Base-by-base conservation (phyloP, 2,888 invertebrate species). In the Spodoptera exigua region DNA sequence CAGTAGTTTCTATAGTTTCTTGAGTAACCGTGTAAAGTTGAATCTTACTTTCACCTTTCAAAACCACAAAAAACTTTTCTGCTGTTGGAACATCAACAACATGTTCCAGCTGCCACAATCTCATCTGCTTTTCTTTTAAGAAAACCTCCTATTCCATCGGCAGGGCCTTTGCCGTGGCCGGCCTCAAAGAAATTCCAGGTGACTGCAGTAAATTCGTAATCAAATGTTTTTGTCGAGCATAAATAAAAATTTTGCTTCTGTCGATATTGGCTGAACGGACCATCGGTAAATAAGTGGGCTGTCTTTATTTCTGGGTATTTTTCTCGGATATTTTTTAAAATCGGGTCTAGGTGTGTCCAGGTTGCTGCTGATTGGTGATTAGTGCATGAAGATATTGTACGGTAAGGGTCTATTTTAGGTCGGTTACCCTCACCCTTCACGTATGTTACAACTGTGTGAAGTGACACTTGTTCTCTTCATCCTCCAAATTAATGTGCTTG, bases 111-210 rank as follows among this genome's bases (percentile, higher is more conserved):
- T 11, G 36, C 36, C 12, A 36, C 12, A 1, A 11, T 9, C 13
- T 9, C 11, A 13, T 36, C 36, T 2, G 12, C 10, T 3, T 12
- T 2, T 2, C 36, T 12, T 36, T 36, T 36, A 3, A 36, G 3
- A 12, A 36, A 9, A 11, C n/a, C 36, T 3, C 36, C 36, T 9
- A 36, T 36, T 2, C 36, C 36, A n/a, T 36, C 36, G 3, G 36
- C 40, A 14, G 41, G 34, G 13, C 41, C 51, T 13, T 58, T 58
- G 11, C 58, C 58, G 11, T 58, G 51, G 1, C 44, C 49, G 0
- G 58, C 44, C 32, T 51, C 58, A 16, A 51, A 51, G 17, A 58
- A 58, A 21, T 46, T 40, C 58, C 51, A 58, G 14, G 58, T 46
- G 9, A 49, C 39, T 27, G 27, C 14, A 12, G 10, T 16, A 49